Percentiles rank a stretch among this genome's conserved stretches.
Conservation (phyloP, 2,113 vertebrate species). For the Callithrix jacchus region DNA sequence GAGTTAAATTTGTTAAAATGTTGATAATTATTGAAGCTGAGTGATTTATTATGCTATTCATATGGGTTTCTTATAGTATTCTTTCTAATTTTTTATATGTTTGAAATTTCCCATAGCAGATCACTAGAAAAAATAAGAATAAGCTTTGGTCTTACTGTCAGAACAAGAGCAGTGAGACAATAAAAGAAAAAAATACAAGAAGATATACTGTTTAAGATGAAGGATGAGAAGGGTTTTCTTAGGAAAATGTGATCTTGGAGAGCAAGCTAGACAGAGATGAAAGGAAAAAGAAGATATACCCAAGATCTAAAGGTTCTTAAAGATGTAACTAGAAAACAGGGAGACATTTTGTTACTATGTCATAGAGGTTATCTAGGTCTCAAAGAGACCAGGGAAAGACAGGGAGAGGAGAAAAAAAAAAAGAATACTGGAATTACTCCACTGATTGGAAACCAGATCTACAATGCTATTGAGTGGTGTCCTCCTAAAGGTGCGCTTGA, state of each 20-base stretch:
- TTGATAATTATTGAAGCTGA: slow-evolving; percentile 29
- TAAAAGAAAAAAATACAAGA: not conserved
- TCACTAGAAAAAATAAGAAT: slow-evolving; percentile 22
- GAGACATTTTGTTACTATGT: not conserved
- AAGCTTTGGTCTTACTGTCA: slow-evolving; percentile 24
- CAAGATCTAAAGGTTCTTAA: slow-evolving; percentile 30
- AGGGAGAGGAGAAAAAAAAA: not conserved
- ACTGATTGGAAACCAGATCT: not conserved
- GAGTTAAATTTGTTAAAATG: not conserved
- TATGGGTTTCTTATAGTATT: not conserved
- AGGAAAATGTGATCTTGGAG: slow-evolving; percentile 30
- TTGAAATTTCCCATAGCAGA: slow-evolving; percentile 42
- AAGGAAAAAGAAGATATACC: slow-evolving; percentile 15
- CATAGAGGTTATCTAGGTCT: not conserved
- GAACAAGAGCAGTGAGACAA: slow-evolving; percentile 27
- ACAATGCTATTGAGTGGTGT: not conserved
- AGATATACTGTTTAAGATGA: not conserved
- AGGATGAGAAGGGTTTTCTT: slow-evolving; percentile 13
- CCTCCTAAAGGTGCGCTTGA: not conserved
- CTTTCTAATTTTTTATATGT: slow-evolving; percentile 11
- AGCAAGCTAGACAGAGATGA: slow-evolving; percentile 3
- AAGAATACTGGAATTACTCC: not conserved
- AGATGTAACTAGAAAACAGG: not conserved
- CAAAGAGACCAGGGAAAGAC: not conserved
- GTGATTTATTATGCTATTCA: not conserved